Base-by-base conservation (phyloP, 2,888 invertebrate genomes). In the Acronicta alni region DNA sequence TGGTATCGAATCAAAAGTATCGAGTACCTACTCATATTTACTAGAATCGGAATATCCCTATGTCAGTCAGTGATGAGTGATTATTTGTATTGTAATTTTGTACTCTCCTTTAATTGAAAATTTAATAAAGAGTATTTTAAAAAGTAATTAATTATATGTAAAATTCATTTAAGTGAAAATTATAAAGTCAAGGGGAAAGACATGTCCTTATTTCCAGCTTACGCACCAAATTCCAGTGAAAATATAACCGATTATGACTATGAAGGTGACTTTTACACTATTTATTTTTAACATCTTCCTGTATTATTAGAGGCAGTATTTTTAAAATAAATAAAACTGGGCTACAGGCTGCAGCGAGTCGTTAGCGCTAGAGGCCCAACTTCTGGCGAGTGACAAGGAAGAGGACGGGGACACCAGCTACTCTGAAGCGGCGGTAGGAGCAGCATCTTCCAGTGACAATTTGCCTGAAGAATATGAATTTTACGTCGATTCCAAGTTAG, bases 401-500 rank as follows among this genome's bases (percentile, higher is more conserved):
- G 79, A 79, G 10, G 79, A 79, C 35, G 54, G 42, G 12, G 57
- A 54, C 18, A 17, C 20, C 4, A 26, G 20, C 46, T 17, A 39
- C 4, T 35, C n/a, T 35, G n/a, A 35, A n/a, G 35, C 7, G 44
- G 30, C 42, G 57, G 38, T 35, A 38, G 26, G 45, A 16, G 35
- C 38, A 14, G 45, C 42, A 41, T 44, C 57, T 6, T 18, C 54
- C 55, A 55, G 43, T 32, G 57, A 39, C 57, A 23, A 10, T 35
- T 15, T n/a, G 5, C 18, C 42, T 0, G 53, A 53, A 10, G 94
- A 95, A 62, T 96, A 57, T 12, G 94, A 95, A 64, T 97, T 93
- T 82, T 96, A 96, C 75, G 83, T 95, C 45, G 97, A 97, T 76
- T 95, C 92, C 71, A 90, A 88, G 44, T 85, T 93, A 46, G 96